A percentile compares a stretch with the other conserved stretches of the same genome.
Conservation (phyloP, 2,113 vertebrate genomes). For the Pleuronectes platessa region DNA sequence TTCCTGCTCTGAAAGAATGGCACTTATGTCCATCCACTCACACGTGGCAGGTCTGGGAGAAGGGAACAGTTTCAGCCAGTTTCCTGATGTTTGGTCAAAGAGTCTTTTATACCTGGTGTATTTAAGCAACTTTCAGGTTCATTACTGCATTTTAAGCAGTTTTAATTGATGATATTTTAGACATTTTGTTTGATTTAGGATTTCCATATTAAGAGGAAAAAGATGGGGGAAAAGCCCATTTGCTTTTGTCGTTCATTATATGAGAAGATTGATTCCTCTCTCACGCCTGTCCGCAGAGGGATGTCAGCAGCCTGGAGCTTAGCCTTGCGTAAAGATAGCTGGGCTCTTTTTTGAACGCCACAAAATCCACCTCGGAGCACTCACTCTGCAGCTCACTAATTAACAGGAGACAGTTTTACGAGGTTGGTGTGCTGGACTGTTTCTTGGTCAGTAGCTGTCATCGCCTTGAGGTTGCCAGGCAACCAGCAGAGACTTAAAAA, state of each 20-base stretch:
- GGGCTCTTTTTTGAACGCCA: not conserved
- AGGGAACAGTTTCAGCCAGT: slow-evolving; percentile 30
- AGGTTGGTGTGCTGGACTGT: not conserved
- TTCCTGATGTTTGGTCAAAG: slow-evolving; percentile 38
- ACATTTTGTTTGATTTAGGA: too few relatives aligned
- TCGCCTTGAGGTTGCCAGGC: slow-evolving; percentile 1
- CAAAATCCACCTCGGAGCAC: not conserved
- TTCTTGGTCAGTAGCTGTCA: slow-evolving; percentile 15
- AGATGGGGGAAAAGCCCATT: too few relatives aligned
- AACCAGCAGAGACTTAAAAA: slow-evolving; percentile 5
- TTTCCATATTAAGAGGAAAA: too few relatives aligned
- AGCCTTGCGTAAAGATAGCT: not conserved
- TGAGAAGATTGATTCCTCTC: not conserved
- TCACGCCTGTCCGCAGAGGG: not conserved
- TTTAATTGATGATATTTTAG: too few relatives aligned
- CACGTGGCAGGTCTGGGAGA: slow-evolving; percentile 34
- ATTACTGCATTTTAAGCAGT: too few relatives aligned
- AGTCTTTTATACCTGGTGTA: slow-evolving; percentile 8
- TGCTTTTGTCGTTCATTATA: not conserved
- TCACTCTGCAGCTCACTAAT: slow-evolving; percentile 1
- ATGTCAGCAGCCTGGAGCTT: not conserved
- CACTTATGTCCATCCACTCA: slow-evolving; percentile 55
- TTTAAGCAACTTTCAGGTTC: not conserved
- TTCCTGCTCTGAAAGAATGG: slow-evolving; percentile 71
- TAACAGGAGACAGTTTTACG: not conserved